These are phyloP conservation scores for Drosophila yakuba DNA, from an alignment of 1,140 invertebrate genomes.

Conservation along the genomic window DNA sequence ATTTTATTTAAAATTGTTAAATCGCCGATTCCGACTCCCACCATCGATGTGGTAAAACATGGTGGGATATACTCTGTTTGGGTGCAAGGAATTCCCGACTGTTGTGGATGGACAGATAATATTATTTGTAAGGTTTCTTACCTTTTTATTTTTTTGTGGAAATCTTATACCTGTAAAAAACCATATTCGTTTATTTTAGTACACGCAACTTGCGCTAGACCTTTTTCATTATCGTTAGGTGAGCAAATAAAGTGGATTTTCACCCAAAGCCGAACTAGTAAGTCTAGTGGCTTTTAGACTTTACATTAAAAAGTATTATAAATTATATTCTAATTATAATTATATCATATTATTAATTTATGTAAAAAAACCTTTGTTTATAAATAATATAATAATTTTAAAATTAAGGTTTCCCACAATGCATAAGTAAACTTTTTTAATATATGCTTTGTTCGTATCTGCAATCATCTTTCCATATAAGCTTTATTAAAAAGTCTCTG, in stretches of 20 bases:
- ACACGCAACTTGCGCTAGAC: not conserved
- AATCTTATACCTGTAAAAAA: not conserved
- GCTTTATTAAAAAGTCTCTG: no score
- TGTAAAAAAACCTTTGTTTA: no score
- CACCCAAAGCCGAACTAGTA: not conserved
- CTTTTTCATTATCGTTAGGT: not conserved
- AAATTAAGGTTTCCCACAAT: no score
- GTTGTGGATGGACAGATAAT: not conserved
- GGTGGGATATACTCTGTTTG: not conserved
- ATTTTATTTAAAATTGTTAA: slow-evolving; percentile 80
- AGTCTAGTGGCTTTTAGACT: no score
- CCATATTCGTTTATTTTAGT: not conserved
- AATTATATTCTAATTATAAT: no score
- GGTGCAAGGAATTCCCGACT: not conserved
- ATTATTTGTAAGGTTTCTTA: not conserved
- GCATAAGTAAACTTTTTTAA: no score
- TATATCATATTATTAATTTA: no score
- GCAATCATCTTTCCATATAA: no score
- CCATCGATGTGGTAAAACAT: not conserved
- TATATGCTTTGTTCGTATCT: no score
- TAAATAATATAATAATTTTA: no score
- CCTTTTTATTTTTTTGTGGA: not conserved
- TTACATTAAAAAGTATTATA: no score
- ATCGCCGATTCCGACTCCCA: slow-evolving; percentile 23
- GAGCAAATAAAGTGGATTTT: not conserved